These are phyloP conservation scores for Glomeris marginata DNA, from an alignment of 2,888 invertebrate genomes.

Conservation along the genomic window DNA sequence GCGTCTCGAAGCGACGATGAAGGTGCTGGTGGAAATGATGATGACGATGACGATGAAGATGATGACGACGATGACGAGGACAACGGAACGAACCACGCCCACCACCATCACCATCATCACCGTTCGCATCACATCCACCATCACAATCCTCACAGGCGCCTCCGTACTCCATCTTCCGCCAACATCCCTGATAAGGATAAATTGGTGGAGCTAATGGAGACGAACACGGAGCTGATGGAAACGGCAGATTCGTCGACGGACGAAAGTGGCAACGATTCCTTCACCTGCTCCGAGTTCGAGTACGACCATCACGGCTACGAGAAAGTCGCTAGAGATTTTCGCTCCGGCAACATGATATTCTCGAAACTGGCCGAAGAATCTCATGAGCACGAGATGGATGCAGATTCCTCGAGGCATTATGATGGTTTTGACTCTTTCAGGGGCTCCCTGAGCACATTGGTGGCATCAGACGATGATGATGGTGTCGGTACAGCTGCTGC, in stretches of 20 bases:
- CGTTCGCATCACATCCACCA: conserved; percentile 39
- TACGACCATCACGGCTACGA: conserved; percentile 62
- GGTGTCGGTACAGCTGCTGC: conserved; percentile 3
- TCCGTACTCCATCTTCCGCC: conserved; percentile 1
- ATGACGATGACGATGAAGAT: conserved; percentile 42
- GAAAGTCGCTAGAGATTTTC: conserved; percentile 25
- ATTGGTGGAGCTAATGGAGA: conserved; percentile 26
- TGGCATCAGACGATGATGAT: conserved; percentile 83
- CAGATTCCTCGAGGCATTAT: conserved; percentile 38
- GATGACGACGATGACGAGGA: conserved; percentile 13
- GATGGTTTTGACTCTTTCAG: conserved; percentile 88
- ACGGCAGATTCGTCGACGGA: conserved; percentile 41
- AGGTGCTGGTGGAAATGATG: conserved; percentile 26
- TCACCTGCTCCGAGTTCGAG: conserved; percentile 95
- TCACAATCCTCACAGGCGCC: conserved; percentile 17
- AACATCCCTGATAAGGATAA: conserved; percentile 19
- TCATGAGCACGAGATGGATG: conserved; percentile 24
- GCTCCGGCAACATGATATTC: conserved; percentile 41
- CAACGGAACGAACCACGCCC: background rate
- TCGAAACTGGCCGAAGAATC: conserved; percentile 32
- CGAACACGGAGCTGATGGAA: conserved; percentile 23
- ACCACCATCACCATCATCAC: conserved; percentile 4
- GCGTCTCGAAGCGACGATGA: conserved; percentile 22
- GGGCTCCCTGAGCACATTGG: conserved; percentile 81
- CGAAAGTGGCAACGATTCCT: conserved; percentile 86